Evolutionary conservation across 2,888 invertebrate genomes (phyloP).

Genomic region (Nebria brevicollis): DNA sequence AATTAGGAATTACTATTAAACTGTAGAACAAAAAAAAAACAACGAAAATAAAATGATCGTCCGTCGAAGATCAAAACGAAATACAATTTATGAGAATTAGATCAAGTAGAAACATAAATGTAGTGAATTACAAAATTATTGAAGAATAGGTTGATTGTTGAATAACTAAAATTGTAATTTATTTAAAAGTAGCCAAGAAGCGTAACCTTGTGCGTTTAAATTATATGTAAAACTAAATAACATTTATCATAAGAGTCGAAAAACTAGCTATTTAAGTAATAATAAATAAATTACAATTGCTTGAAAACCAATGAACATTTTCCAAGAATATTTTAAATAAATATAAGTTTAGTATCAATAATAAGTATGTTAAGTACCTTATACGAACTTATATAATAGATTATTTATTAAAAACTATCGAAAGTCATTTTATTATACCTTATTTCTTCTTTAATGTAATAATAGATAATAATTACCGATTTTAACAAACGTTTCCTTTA

Average conservation of each 20-base stretch:
- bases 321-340: not conserved
- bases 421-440: not conserved
- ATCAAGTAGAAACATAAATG: no score
- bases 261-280: no score
- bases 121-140: no score
- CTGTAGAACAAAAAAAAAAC: not conserved
- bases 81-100: no score
- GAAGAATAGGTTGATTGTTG: not conserved
- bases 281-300: not conserved
- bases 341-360: not conserved
- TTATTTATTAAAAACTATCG: not conserved
- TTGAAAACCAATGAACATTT: not conserved
- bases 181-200: not conserved
- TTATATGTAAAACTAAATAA: not conserved
- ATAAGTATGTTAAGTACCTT: not conserved
- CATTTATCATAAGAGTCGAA: not conserved
- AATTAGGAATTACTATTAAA: not conserved
- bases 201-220: not conserved
- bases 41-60: not conserved
- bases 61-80: no score
- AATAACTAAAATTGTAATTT: not conserved
- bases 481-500: not conserved
- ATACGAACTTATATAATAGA: not conserved
- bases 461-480: not conserved
- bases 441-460: not conserved